phyloP scores from a whole-genome alignment of 2,888 invertebrate species.

The Xestia sexstrigata region DNA sequence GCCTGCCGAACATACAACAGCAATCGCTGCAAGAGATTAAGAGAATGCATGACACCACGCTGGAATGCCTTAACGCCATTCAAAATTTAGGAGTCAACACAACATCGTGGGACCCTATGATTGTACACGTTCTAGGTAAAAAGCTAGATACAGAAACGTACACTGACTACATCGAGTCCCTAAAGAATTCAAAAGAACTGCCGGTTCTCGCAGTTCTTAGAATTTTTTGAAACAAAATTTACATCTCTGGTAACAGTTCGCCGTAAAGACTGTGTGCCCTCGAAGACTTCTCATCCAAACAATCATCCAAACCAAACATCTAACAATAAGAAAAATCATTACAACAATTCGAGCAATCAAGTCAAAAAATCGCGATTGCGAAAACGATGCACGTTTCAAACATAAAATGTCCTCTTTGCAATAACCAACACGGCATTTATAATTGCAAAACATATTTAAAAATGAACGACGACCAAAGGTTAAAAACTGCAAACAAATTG shows the following conservation, averaged over 20 bases:
- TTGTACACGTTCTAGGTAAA: neutral
- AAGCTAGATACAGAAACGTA: conserved; percentile 12
- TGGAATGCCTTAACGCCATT: neutral
- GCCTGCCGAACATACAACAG: no score
- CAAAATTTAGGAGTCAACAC: conserved; percentile 1
- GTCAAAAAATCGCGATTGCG: neutral
- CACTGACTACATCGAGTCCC: conserved; percentile 3
- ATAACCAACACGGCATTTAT: conserved; percentile 15
- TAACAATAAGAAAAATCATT: neutral
- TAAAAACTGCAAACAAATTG: neutral
- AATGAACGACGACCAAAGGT: conserved; percentile 2
- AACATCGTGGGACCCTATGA: conserved; percentile 2
- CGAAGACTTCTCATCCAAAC: neutral
- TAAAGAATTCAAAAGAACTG: neutral
- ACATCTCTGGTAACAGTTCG: conserved; percentile 5
- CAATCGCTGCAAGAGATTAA: no score
- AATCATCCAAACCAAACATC: neutral
- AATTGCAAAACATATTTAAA: conserved; percentile 12
- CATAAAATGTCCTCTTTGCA: conserved; percentile 12
- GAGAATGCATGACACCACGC: no score
- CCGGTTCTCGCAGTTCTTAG: neutral
- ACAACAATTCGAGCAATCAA: neutral
- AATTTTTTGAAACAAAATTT: conserved; percentile 15
- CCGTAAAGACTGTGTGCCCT: neutral
- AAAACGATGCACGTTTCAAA: conserved; percentile 10